These are phyloP conservation scores for Euborellia annulipes DNA, from an alignment of 1,140 invertebrate genomes.

Conservation along the genomic window DNA sequence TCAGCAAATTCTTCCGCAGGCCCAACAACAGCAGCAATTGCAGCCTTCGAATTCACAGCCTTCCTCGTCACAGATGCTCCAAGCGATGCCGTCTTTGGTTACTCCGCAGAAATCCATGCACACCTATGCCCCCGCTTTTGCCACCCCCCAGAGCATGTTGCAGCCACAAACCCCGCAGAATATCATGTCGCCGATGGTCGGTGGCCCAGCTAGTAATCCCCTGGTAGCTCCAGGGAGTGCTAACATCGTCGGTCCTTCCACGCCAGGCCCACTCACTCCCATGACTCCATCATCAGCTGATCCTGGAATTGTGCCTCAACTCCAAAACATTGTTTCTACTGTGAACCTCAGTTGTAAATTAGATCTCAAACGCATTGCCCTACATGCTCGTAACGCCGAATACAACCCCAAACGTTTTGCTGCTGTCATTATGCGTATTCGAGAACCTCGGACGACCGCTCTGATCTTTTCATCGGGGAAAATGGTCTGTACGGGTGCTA, in stretches of 20 bases:
- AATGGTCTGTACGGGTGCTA: conserved; percentile 99
- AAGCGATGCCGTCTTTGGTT: conserved; percentile 24
- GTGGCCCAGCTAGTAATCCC: conserved; percentile 17
- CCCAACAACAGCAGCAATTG: conserved; percentile 56
- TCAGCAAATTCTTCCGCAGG: conserved; percentile 67
- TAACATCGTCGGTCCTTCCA: conserved; percentile 51
- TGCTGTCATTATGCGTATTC: conserved; percentile 98
- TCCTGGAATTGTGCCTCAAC: conserved; percentile 81
- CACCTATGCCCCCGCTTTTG: conserved; percentile 46
- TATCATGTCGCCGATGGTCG: conserved; percentile 65
- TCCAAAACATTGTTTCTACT: conserved; percentile 96
- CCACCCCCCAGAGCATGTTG: conserved; percentile 59
- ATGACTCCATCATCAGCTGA: conserved; percentile 89
- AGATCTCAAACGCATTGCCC: conserved; percentile 92
- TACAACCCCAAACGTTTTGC: conserved; percentile 99
- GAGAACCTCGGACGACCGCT: conserved; percentile 95
- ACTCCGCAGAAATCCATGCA: conserved; percentile 53
- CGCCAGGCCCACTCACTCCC: conserved; percentile 73
- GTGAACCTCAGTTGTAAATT: conserved; percentile 93
- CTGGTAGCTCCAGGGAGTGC: conserved; percentile 29
- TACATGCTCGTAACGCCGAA: conserved; percentile 98
- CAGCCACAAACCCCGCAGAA: conserved; percentile 81
- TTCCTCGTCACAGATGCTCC: conserved; percentile 36
- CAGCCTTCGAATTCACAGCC: conserved; percentile 33
- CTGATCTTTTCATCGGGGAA: conserved; percentile 99